Base-by-base conservation (phyloP, 2,797 vertebrate genomes). In the Premnoplex brunnescens region DNA sequence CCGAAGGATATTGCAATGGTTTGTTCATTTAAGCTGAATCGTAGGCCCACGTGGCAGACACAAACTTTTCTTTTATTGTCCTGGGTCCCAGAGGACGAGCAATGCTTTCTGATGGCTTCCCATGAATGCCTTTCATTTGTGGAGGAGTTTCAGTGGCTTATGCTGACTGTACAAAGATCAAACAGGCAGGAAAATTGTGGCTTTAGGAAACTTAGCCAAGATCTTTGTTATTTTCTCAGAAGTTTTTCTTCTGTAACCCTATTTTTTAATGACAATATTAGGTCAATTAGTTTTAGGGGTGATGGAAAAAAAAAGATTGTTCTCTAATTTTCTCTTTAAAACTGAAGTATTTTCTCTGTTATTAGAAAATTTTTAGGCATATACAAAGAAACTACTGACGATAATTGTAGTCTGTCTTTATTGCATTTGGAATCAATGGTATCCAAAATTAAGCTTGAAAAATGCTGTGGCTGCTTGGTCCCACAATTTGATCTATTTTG, bases 51-150 rank as follows among this genome's bases (percentile, higher is more conserved):
- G 95, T 80, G 87, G 94, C 88, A 51, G 94, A 56, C 90, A 92
- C 91, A 94, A 93, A 85, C 87, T 97, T 93, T 95, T 80, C 92
- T 88, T 94, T 96, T 96, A 89, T 97, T 95, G 92, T 97, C 93
- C 92, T 76, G 54, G 26, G 74, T 87, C 93, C 91, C 96, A 72
- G 79, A 68, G 86, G 96, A 92, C 82, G 76, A 78, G 84, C 76
- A 67, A 24, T 64, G 46, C 94, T 96, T 95, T 96, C 93, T 91
- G 73, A 89, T 96, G 20, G 94, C 76, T 97, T 96, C 96, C 95
- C 80, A 93, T 93, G 95, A 93, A 93, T 89, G 94, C 78, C 89
- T 96, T 96, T 95, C 96, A 71, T 94, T 97, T 95, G 89, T 82
- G 92, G 86, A 88, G 78, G 88, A 83, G 56, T 96, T 96, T 89